Base-by-base conservation (phyloP, 2,113 vertebrate genomes). In the Rafetus swinhoei region DNA sequence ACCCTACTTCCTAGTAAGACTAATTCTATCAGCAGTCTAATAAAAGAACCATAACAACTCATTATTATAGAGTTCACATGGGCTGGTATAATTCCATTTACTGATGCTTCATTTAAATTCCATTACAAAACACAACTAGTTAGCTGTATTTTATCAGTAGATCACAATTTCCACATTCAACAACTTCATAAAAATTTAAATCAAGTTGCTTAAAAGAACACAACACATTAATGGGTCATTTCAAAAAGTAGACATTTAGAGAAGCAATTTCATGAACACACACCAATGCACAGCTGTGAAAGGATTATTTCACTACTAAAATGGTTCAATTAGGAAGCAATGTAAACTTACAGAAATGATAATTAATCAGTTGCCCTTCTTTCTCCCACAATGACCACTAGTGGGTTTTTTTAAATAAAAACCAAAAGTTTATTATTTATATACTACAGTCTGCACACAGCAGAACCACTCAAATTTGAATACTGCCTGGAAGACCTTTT, bases 131-230 rank as follows among this genome's bases (percentile, higher is more conserved):
- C 95, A 93, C 86, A 96, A 96, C 89, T 94, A 90, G 22, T 93
- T 95, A 85, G 25, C 84, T 97, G 94, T 81, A 97, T 82, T 88
- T 92, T 59, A 92, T 92, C 82, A 96, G 86, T 95, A 81, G 79
- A 89, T 97, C 94, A 98, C 96, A 98, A 93, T 96, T 95, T 90
- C 91, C 95, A 96, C 95, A 97, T 93, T 97, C 83, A 94, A 15
- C 95, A 95, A 95, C 65, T 92, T 97, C 83, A 93, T 95, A 90
- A 80, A 79, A 53, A 50, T 84, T 94, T 50, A 93, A 93, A 91
- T 87, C 77, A 96, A 96, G 85, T 59, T 89, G 32, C 82, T 86
- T 53, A 80, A 88, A 95, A 94, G 86, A 2, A 35, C 9, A 9
- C 86, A 94, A 95, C 91, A 93, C 93, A 97, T 92, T 90, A 32